Base-by-base conservation (phyloP, 2,888 invertebrate genomes). In the Diadromus collaris region DNA sequence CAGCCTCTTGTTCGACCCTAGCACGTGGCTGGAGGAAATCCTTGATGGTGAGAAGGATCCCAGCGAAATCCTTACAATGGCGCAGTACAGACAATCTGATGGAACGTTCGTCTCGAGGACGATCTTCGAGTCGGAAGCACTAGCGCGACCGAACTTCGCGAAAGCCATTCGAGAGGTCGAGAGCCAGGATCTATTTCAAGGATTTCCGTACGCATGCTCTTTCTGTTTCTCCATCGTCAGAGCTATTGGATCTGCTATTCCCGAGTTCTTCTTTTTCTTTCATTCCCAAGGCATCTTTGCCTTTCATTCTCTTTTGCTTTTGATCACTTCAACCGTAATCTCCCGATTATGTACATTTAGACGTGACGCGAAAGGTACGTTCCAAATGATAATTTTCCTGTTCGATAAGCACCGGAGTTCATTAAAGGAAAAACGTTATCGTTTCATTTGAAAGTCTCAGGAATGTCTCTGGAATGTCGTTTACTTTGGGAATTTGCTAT, bases 391-490 rank as follows among this genome's bases (percentile, higher is more conserved):
- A 58, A 60, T 67, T 44, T 38, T 56, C 27, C 67, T 19, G 27
- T 10, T 54, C 21, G 32, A 6, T 3, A 64, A 44, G 21, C 32
- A 16, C 21, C n/a, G 19, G 46, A 60, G 21, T 76, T 29, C 21
- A 67, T 32, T 27, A 41, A 51, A 48, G 34, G 34, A 44, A 32
- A 0, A 64, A 60, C 65, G 64, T 76, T 71, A 71, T 71, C 76
- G 60, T 76, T 76, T 51, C 65, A 65, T 71, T 65, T 71, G 21
- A 5, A 48, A 65, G 65, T 61, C 71, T 32, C 10, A 19, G 21
- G 46, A 60, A 48, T 60, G 29, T 24, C 69, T n/a, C n/a, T n/a
- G n/a, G n/a, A n/a, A n/a, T n/a, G 32, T 44, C 58, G n/a, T 21
- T 46, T 46, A 24, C 24, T 58, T 63, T 34, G 13, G 9, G 24